Base-by-base conservation (phyloP, 1,140 invertebrate genomes). In the Caenorhabditis inopinata region DNA sequence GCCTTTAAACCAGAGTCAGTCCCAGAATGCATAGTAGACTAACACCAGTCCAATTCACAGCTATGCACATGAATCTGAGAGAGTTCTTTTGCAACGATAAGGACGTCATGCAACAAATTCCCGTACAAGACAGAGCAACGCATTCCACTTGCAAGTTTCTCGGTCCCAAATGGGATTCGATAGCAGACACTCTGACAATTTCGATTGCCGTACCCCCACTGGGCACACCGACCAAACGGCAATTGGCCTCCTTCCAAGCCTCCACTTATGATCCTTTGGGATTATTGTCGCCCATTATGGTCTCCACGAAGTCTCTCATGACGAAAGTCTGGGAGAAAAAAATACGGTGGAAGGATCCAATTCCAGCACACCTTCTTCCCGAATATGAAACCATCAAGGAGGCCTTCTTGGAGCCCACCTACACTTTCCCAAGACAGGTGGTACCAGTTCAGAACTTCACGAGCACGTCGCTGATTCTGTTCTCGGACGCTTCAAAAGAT, bases 221-320 rank as follows among this genome's bases (percentile, higher is more conserved):
- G 21, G 58, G 32, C 1, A 38, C 21, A 1, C 58, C 58, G 16
- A 68, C 58, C 29, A 25, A 48, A 47, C 11, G 11, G 2, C 5
- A 35, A n/a, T 14, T 42, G n/a, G 48, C 21, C 3, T 2, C 38
- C 0, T 25, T 38, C 7, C 2, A 18, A 42, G 48, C 78, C 16
- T 18, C 7, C 18, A 58, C 35, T 16, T 76, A 76, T 42, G 82
- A 83, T 76, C 82, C 82, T 7, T 27, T 53, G 16, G 82, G 82
- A 48, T 25, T 78, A 3, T 2, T 78, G 2, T 25, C 32, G 5
- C 82, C 82, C 16, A 9, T 82, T 23, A 7, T 53, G 2, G 29
- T 83, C 16, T 2, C 6, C 11, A 5, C 32, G 11, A 82, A 82
- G 23, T 5, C 1, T 5, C 82, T 83, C 27, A 48, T 82, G 4